These are phyloP conservation scores for Fabriciana adippe DNA, from an alignment of 2,888 invertebrate species.

Conservation along the genomic window DNA sequence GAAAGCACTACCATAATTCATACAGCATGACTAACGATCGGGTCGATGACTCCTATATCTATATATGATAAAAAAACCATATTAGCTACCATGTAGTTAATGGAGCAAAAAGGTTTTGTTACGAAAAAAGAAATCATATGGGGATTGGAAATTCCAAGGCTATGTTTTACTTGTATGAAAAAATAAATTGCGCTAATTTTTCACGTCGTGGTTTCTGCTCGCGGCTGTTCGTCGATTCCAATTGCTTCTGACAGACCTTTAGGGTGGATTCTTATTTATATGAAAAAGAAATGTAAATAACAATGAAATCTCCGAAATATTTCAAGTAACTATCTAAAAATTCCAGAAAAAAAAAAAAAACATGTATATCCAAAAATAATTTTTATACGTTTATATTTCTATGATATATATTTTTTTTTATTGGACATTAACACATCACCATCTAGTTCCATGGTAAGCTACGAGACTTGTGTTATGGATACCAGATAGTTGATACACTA, in stretches of 20 bases:
- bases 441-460: too few relatives aligned
- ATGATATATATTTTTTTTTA: too few relatives aligned
- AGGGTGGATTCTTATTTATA: too few relatives aligned
- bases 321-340: too few relatives aligned
- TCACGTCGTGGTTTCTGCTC: slow-evolving; percentile 15
- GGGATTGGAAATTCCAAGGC: slow-evolving; percentile 18
- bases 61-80: slow-evolving; percentile 20
- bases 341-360: too few relatives aligned
- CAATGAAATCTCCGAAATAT: too few relatives aligned
- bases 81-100: slow-evolving; percentile 28
- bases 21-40: slow-evolving; percentile 41
- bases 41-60: slow-evolving; percentile 32
- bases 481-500: too few relatives aligned
- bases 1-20: slow-evolving; percentile 40
- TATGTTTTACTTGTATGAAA: slow-evolving; percentile 19
- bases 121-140: slow-evolving; percentile 23
- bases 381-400: too few relatives aligned
- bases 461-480: too few relatives aligned
- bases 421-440: too few relatives aligned
- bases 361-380: too few relatives aligned
- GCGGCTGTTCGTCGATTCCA: slow-evolving; percentile 12
- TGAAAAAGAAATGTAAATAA: too few relatives aligned
- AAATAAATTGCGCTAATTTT: slow-evolving; percentile 20
- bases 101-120: slow-evolving; percentile 30
- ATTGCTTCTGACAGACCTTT: slow-evolving; percentile 1